Percentiles rank a stretch among this genome's conserved stretches.
These are phyloP conservation scores for Cyanoderma ruficeps DNA, from an alignment of 2,113 vertebrate species.

Conservation along the genomic window DNA sequence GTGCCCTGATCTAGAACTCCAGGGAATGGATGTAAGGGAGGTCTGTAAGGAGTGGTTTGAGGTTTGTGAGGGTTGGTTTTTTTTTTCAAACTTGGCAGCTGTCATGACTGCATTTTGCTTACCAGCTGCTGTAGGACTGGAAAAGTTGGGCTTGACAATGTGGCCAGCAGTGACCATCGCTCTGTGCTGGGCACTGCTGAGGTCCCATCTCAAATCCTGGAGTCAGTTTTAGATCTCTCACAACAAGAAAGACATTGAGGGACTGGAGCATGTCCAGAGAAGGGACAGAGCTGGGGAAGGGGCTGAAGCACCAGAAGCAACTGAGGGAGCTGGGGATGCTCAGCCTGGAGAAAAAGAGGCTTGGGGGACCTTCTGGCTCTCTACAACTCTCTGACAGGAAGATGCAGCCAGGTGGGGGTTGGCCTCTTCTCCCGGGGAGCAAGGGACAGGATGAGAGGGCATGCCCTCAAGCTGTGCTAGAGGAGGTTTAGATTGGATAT, in stretches of 20 bases:
- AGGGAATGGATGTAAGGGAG: background rate
- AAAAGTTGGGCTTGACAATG: background rate
- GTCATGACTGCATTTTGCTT: background rate
- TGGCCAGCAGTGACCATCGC: background rate
- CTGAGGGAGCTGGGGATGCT: background rate
- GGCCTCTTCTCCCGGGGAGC: background rate
- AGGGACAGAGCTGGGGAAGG: background rate
- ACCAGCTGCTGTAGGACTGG: background rate
- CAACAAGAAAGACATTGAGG: background rate
- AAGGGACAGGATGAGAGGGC: background rate
- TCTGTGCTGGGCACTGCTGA: background rate
- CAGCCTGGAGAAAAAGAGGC: background rate
- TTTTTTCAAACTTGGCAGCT: background rate
- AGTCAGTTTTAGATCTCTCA: background rate
- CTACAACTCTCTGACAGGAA: background rate
- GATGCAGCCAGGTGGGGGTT: fast-evolving
- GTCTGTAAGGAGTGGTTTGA: background rate
- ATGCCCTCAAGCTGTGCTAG: background rate
- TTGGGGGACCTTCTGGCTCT: background rate
- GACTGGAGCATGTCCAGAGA: background rate
- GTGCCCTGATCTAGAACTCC: background rate
- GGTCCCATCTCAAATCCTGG: background rate
- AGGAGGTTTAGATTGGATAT: background rate
- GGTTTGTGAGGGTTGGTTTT: background rate
- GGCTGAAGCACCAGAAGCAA: background rate